phyloP scores from a whole-genome alignment of 2,888 invertebrate species.

The Phytoseiulus persimilis region DNA sequence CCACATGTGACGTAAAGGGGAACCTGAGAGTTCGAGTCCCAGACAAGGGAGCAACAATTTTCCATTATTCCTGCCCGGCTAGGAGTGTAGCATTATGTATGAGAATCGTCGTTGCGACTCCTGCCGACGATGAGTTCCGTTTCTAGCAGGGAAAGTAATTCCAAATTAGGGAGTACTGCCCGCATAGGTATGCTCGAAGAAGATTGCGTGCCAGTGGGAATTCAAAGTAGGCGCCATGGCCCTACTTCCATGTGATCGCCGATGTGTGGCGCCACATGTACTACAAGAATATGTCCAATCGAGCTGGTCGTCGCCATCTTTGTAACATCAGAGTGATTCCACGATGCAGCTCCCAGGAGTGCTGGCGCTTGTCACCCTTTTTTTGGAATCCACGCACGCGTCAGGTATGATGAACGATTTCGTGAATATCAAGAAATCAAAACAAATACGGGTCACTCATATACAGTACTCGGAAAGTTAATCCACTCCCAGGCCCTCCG shows the following conservation, averaged over 20 bases:
- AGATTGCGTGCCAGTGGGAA: neutral
- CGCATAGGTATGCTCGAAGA: too few species aligned
- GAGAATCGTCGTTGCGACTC: too few species aligned
- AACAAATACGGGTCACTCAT: too few species aligned
- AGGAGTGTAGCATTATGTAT: too few species aligned
- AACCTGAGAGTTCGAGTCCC: too few species aligned
- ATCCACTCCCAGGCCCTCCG: neutral
- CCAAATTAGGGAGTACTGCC: too few species aligned
- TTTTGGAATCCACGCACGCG: neutral
- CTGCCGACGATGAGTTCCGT: too few species aligned
- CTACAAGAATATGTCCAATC: neutral
- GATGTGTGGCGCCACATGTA: slow-evolving; percentile 18
- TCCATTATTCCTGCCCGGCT: too few species aligned
- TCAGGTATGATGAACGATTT: neutral
- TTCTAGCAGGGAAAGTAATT: too few species aligned
- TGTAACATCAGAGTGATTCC: neutral
- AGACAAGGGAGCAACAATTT: too few species aligned
- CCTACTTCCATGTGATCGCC: neutral
- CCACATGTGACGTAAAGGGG: too few species aligned
- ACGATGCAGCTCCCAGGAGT: neutral
- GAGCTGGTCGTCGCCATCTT: neutral
- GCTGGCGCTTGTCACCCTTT: neutral
- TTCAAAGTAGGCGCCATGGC: neutral
- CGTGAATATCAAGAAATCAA: neutral
- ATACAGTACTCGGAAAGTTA: neutral